phyloP scores from a whole-genome alignment of 2,797 vertebrate genomes.

The Epinephelus malabaricus region DNA sequence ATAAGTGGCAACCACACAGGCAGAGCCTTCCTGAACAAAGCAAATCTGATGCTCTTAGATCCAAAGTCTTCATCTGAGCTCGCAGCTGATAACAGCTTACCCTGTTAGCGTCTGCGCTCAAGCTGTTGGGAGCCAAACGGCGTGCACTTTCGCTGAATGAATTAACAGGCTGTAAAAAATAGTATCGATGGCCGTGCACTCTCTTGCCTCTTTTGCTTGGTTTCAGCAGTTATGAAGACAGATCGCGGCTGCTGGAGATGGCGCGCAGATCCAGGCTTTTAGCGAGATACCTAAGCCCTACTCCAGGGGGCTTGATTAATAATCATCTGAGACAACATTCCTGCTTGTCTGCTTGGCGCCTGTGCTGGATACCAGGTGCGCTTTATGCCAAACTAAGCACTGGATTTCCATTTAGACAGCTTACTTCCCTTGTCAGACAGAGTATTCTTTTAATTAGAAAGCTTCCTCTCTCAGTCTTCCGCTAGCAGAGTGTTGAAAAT shows the following conservation, averaged over 20 bases:
- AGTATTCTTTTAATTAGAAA: slow-evolving; percentile 83
- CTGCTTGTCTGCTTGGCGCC: slow-evolving; percentile 48
- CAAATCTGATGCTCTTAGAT: slow-evolving; percentile 44
- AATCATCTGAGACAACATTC: slow-evolving; percentile 66
- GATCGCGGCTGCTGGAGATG: slow-evolving; percentile 43
- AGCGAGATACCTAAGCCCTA: slow-evolving; percentile 37
- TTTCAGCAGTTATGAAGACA: slow-evolving; percentile 61
- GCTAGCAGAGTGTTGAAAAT: slow-evolving; percentile 68
- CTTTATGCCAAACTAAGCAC: slow-evolving; percentile 70
- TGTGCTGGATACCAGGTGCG: slow-evolving; percentile 68
- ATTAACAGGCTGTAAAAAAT: slow-evolving; percentile 67
- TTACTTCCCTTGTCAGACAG: slow-evolving; percentile 71
- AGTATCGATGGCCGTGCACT: slow-evolving; percentile 40
- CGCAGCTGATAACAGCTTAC: slow-evolving; percentile 35
- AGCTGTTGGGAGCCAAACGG: slow-evolving; percentile 41
- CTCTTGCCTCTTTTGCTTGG: slow-evolving; percentile 37
- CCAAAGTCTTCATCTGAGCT: slow-evolving; percentile 40
- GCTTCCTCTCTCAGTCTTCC: slow-evolving; percentile 61
- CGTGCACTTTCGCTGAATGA: slow-evolving; percentile 37
- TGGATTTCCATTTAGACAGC: slow-evolving; percentile 84
- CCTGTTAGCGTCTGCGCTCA: slow-evolving; percentile 31
- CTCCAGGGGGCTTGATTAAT: slow-evolving; percentile 72
- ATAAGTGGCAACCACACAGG: slow-evolving; percentile 27
- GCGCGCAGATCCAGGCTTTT: slow-evolving; percentile 35
- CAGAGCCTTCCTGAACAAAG: slow-evolving; percentile 36